Evolutionary conservation across 37 sponge, comb jelly and placozoan genomes (phyloP).

Genomic region (Eunapius fragilis): DNA sequence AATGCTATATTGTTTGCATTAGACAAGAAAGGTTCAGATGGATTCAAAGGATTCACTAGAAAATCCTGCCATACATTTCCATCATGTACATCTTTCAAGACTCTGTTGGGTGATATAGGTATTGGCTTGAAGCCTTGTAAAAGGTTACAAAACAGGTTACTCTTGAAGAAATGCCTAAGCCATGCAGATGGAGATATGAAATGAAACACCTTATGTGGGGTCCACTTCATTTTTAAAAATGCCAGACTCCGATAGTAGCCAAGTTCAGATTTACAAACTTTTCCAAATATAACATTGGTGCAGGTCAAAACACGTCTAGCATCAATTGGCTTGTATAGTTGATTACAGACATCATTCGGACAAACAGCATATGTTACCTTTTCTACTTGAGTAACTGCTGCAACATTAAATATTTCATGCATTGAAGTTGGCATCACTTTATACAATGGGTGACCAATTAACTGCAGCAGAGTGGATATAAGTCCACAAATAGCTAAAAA

Average conservation of each 20-base stretch:
- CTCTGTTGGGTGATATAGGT: neutral
- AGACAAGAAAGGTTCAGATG: neutral
- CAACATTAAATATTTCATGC: too few species aligned
- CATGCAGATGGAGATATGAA: constrained; percentile 8
- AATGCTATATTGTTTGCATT: constrained; percentile 6
- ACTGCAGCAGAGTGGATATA: too few species aligned
- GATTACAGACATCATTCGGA: constrained; percentile 1
- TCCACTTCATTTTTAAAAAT: constrained; percentile 1
- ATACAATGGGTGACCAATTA: too few species aligned
- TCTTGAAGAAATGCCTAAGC: constrained; percentile 8
- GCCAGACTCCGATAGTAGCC: neutral
- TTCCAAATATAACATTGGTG: neutral
- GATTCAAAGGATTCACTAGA: neutral
- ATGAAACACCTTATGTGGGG: constrained; percentile 10
- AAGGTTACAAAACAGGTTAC: neutral
- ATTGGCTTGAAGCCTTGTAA: neutral
- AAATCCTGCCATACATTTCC: too few species aligned
- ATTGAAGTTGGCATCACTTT: too few species aligned
- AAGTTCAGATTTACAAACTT: neutral
- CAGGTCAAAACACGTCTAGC: neutral
- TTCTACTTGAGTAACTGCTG: neutral
- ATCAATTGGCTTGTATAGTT: neutral
- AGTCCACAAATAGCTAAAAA: too few species aligned
- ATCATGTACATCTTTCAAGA: too few species aligned
- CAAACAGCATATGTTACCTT: constrained; percentile 1